A percentile compares a stretch with the other conserved stretches of the same genome.
These are phyloP conservation scores for Pharmacophagus antenor DNA, from an alignment of 2,888 invertebrate genomes.

Conservation along the genomic window DNA sequence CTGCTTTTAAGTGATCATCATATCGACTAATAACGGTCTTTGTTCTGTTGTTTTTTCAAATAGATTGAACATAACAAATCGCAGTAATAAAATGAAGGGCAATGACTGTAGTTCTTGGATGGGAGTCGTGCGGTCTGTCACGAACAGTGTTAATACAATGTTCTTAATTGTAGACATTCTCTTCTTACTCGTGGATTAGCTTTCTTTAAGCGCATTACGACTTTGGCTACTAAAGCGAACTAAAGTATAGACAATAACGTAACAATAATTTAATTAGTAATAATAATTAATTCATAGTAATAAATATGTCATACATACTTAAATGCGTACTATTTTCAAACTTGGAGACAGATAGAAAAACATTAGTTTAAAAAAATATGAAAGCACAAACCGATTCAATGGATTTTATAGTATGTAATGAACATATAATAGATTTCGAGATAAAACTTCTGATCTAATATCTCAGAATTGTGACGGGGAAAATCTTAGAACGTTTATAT, in stretches of 20 bases:
- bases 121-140: constrained; percentile 20
- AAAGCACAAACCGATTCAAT: no score
- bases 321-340: no score
- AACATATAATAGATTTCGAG: no score
- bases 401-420: no score
- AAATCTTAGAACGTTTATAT: no score
- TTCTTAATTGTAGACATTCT: constrained; percentile 13
- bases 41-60: background rate
- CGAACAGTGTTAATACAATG: background rate
- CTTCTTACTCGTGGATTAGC: constrained; percentile 1
- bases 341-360: no score
- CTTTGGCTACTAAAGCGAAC: background rate
- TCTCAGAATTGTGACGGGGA: no score
- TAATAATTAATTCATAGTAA: no score
- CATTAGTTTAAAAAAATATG: no score
- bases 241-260: background rate
- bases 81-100: constrained; percentile 5
- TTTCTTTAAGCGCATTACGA: background rate
- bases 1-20: no score
- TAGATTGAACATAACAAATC: background rate
- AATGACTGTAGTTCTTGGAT: constrained; percentile 15
- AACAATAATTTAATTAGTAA: background rate
- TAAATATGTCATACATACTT: no score
- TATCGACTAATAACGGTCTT: background rate
- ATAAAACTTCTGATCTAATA: no score